phyloP scores from a whole-genome alignment of 2,113 vertebrate species.

The Thamnophis sirtalis region DNA sequence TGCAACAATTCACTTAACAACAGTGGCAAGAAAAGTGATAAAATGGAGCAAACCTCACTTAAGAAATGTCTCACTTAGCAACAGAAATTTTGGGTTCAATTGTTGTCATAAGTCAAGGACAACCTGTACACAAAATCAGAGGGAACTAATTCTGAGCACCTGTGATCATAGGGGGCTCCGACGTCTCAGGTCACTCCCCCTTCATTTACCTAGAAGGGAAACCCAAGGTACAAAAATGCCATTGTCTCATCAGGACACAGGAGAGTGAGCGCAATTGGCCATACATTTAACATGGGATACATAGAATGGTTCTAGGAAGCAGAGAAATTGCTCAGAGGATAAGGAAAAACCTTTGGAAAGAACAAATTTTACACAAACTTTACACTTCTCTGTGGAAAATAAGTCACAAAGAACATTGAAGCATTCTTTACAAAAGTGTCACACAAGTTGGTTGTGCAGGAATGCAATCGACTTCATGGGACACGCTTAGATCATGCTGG shows the following conservation, averaged over 20 bases:
- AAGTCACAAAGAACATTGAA: background rate
- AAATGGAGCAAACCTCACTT: too few relatives aligned
- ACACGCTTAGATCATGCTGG: background rate
- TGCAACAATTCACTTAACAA: too few relatives aligned
- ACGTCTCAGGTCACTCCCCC: background rate
- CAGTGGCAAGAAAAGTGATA: too few relatives aligned
- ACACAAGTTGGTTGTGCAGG: background rate
- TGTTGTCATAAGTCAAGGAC: too few relatives aligned
- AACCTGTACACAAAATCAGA: background rate
- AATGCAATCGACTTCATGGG: background rate
- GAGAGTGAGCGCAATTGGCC: fast-evolving
- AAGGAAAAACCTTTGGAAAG: background rate
- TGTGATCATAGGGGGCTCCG: background rate
- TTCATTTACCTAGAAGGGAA: background rate
- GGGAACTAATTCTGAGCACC: background rate
- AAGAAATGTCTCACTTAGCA: too few relatives aligned
- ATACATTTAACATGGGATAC: background rate
- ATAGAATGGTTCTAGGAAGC: background rate
- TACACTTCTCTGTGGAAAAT: background rate
- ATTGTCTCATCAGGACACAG: slow-evolving; percentile 18
- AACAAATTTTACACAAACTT: background rate
- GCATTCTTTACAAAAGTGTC: background rate
- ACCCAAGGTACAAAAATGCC: background rate
- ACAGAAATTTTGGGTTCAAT: too few relatives aligned
- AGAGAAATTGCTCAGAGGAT: background rate